Conservation (phyloP, 64 coral and sea anemone genomes). For the Stichodactyla helianthus region DNA sequence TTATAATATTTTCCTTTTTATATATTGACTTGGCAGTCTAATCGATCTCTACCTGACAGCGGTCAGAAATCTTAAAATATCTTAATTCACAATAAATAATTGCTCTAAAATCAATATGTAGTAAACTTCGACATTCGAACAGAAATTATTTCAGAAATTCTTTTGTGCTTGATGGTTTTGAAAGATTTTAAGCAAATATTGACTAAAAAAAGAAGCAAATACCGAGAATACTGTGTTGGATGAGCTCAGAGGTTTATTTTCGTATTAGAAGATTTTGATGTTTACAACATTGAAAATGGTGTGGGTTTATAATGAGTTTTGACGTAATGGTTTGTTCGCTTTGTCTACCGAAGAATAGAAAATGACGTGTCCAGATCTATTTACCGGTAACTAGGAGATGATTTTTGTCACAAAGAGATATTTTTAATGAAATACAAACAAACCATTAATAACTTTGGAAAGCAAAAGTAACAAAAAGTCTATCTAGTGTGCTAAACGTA, state of each 20-base stretch:
- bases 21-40: neutral
- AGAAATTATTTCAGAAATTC: neutral
- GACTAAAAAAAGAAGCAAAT: neutral
- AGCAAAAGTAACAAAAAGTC: neutral
- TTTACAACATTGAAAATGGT: neutral
- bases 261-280: neutral
- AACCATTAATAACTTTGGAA: neutral
- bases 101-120: neutral
- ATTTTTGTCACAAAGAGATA: neutral
- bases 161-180: neutral
- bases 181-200: neutral
- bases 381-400: neutral
- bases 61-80: neutral
- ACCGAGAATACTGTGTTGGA: neutral
- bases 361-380: no score
- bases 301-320: neutral
- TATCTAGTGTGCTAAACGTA: neutral
- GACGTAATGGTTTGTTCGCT: neutral
- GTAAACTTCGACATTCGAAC: neutral
- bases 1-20: neutral
- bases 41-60: neutral
- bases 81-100: neutral
- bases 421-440: constrained; percentile 11
- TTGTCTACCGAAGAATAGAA: neutral
- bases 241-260: neutral